Percentiles rank a stretch among this genome's conserved stretches.
Evolutionary conservation across 2,888 invertebrate genomes (phyloP).

Genomic region (Tachina grossa): DNA sequence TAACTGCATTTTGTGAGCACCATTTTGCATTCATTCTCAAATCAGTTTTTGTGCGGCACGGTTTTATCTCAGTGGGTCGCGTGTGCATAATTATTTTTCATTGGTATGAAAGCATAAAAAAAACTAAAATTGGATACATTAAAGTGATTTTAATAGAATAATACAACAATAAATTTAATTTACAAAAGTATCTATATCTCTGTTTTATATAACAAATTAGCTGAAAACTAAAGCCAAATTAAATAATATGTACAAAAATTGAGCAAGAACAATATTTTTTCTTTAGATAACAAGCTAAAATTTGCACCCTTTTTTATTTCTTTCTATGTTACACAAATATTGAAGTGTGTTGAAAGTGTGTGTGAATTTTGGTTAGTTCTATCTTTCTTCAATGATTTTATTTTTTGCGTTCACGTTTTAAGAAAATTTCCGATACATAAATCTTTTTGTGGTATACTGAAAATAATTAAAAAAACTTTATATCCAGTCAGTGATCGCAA

Average conservation of each 20-base stretch:
- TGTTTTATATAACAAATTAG: slow-evolving; percentile 54
- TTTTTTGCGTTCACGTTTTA: slow-evolving; percentile 17
- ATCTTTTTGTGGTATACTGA: slow-evolving; percentile 11
- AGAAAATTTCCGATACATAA: slow-evolving; percentile 8
- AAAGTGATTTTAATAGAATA: slow-evolving; percentile 50
- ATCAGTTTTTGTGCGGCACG: slow-evolving; percentile 60
- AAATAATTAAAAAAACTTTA: background rate
- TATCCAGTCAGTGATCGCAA: slow-evolving; percentile 7
- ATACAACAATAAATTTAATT: slow-evolving; percentile 50
- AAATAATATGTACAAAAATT: slow-evolving; percentile 48
- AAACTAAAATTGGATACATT: slow-evolving; percentile 55
- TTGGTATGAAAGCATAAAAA: slow-evolving; percentile 16
- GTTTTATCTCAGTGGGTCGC: slow-evolving; percentile 30
- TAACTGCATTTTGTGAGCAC: slow-evolving; percentile 59
- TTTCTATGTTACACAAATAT: slow-evolving; percentile 45
- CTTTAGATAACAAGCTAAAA: slow-evolving; percentile 51
- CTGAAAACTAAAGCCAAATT: slow-evolving; percentile 25
- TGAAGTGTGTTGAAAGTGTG: slow-evolving; percentile 29
- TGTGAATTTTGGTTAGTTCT: slow-evolving; percentile 33
- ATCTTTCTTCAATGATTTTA: slow-evolving; percentile 11
- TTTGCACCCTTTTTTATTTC: slow-evolving; percentile 65
- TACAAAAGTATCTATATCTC: slow-evolving; percentile 31
- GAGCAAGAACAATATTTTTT: slow-evolving; percentile 63
- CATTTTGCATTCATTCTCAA: slow-evolving; percentile 66
- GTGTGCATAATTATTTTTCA: slow-evolving; percentile 50